phyloP scores from a whole-genome alignment of 2,797 vertebrate species.

The Syndactyla subalaris region DNA sequence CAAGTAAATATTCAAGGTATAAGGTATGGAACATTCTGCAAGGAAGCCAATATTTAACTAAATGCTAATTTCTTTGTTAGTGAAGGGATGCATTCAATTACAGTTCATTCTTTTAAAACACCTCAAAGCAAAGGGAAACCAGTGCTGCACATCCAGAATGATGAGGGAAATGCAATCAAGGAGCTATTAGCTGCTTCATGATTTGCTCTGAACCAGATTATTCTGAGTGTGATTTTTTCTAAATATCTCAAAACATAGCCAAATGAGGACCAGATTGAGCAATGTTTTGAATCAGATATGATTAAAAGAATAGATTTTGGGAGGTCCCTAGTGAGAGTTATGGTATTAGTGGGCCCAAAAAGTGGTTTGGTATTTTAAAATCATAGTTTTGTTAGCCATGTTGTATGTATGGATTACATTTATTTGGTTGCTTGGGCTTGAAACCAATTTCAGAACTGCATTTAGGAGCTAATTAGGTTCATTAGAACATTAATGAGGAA shows the following conservation, averaged over 20 bases:
- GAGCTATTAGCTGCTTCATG: not conserved
- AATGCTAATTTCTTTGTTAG: not conserved
- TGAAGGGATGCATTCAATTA: not conserved
- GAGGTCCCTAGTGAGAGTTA: not conserved
- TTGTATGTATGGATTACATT: not conserved
- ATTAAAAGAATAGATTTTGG: not conserved
- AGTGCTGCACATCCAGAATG: not conserved
- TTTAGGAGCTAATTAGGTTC: not conserved
- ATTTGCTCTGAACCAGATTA: not conserved
- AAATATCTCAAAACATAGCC: not conserved
- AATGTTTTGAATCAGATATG: not conserved
- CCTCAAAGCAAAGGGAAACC: not conserved
- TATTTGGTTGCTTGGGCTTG: not conserved
- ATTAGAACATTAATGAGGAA: not conserved
- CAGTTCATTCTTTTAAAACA: not conserved
- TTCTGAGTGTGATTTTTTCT: not conserved
- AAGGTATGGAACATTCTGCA: not conserved
- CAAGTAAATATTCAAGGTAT: constrained; percentile 9
- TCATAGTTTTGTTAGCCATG: not conserved
- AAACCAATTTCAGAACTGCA: not conserved
- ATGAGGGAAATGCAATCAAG: not conserved
- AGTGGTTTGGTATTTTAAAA: not conserved
- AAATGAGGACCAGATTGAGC: not conserved
- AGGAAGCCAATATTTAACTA: not conserved
- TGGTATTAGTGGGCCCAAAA: not conserved